Base-by-base conservation (phyloP, 2,888 invertebrate genomes). In the Corythucha ciliata region DNA sequence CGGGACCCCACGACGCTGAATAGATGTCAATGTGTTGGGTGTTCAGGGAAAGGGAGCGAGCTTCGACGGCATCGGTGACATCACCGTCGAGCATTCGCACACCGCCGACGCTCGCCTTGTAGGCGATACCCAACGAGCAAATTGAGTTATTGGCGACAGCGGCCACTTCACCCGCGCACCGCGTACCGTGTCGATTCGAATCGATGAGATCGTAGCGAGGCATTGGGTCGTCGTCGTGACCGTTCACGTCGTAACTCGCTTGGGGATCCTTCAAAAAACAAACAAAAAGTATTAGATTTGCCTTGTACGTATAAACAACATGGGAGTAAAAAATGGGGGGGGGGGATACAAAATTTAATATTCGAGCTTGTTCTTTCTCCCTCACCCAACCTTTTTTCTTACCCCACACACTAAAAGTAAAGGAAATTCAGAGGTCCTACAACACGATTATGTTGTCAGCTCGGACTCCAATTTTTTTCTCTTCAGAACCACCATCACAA, bases 21-120 rank as follows among this genome's bases (percentile, higher is more conserved):
- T 97, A 98, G 62, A 98, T 93, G 70, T 98, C 93, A 59, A 98
- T 93, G 68, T 97, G 94, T 64, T 97, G 90, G 21, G 90, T 88
- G 69, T 93, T 92, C 50, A 93, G 77, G 61, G 92, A 88, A 20
- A 98, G 74, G 0, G 94, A 93, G 56, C 89, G 78, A 2, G 97
- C 96, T 71, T 98, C 98, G 8, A 98, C 96, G 0, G 93, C 93
- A 69, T 98, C 98, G 1, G 97, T 98, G 49, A 98, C 97, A 69
- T 97, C 93, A 25, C 96, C 96, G 65, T 96, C 94, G 63, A 97
- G 69, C 94, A 96, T 96, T 40, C 94, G 78, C n/a, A 96, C 94
- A 81, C 83, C 91, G 69, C 93, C 93, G 61, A 98, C 93, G 63
- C 83, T 85, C 41, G 97, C 93, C 46, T 90, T 88, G 66, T 80